Evolutionary conservation across 2,888 invertebrate genomes (phyloP), one percentile per base, ranked within the genome.

Genomic region (Caenorhabditis angaria): DNA sequence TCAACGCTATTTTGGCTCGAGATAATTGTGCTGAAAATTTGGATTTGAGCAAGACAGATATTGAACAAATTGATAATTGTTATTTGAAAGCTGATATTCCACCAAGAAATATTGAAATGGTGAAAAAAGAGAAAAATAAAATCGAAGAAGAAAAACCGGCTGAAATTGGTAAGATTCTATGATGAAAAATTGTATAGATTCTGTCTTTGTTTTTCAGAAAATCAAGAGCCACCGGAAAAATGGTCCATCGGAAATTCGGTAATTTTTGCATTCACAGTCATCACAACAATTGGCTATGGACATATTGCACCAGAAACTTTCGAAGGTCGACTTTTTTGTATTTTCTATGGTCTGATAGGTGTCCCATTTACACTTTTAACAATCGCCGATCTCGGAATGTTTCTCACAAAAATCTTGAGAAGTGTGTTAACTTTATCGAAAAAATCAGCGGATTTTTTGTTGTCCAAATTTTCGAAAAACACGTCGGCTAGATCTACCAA

Each of bases 211-310:
- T n/a, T n/a, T n/a, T n/a, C n/a, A n/a, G n/a, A n/a, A n/a, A n/a
- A n/a, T n/a, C n/a, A n/a, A 27, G 64, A 61, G 10, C 66, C 63
- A 18, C 20, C 27, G 22, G 74, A 81, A n/a, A 80, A 82, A 35
- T 85, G 85, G 85, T 74, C 79, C 0, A 83, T 85, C 64, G 80
- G 78, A 29, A 83, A 84, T 54, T 77, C 85, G 1, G 65, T 85
- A 32, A 81, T 85, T 6, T 85, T 85, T 60, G 77, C 85, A 8
- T 85, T 83, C 68, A 85, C 85, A 0, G 82, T 85, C 5, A 85
- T 85, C 62, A 85, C 85, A 0, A 85, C 85, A 22, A 85, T 85
- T 32, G 85, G 83, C 12, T 85, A 85, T 51, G 85, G 85, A n/a
- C 80, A 85, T 65, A 76, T 85, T 20, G 85, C 83, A 5, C 85